Evolutionary conservation across 1,140 invertebrate species (phyloP), one percentile per base, ranked within the genome.

Genomic region (Pteromalus puparum): DNA sequence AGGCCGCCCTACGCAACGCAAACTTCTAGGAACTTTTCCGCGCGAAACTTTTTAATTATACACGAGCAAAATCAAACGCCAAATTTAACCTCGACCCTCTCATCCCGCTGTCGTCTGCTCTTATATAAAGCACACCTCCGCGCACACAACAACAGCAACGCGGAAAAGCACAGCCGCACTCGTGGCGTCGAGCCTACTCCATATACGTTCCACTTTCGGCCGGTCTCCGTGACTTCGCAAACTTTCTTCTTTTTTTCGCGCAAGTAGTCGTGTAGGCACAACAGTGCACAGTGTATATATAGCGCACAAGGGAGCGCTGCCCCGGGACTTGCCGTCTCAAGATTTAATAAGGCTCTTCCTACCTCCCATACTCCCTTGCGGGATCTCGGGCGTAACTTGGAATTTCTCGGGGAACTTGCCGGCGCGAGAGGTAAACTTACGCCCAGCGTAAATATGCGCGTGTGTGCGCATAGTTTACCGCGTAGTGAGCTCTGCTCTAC

Each of bases 11-110:
- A 1, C 48, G 75, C 21, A 53, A 48, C 68, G 24, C 7, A 72
- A 72, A 72, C 18, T 24, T 21, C 15, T 9, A 2, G 34, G 1
- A 61, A 48, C 18, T 76, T 53, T 78, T 24, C 13, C 6, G 74
- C 28, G 42, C 75, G 38, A 80, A 82, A 79, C 82, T 84, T 84
- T 84, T 80, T 74, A 84, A 80, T 80, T 84, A n/a, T n/a, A 84
- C 68, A 73, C 46, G 68, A 48, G 48, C 12, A 42, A 84, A 84
- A 84, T 84, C 48, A 80, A 68, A 84, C 48, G 53, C 30, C n/a
- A 75, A 84, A 84, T 84, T 78, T 73, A 83, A 30, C 26, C 0
- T 26, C 74, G 26, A 1, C 68, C 18, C 2, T n/a, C 6, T 34
- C 13, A 53, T 21, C 65, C 24, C 30, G 28, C 30, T 30, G 7